Evolutionary conservation across 2,888 invertebrate species (phyloP).

Genomic region (Eupithecia insigniata): DNA sequence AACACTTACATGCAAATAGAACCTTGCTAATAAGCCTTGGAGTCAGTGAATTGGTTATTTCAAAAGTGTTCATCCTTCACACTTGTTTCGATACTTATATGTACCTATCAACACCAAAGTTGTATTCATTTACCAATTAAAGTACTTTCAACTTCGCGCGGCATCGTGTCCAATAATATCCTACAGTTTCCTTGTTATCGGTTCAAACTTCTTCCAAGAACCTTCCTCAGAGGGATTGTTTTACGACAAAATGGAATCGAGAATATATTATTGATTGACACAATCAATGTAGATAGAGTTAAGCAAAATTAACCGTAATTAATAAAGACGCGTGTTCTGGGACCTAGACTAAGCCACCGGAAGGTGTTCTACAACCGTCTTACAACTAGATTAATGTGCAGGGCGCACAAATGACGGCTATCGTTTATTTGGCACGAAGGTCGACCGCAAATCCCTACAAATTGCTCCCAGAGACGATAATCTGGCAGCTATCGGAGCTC

Average conservation of each 20-base stretch:
- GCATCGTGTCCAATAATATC: background rate
- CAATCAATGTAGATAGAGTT: background rate
- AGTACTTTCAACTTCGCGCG: background rate
- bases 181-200: background rate
- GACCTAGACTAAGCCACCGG: background rate
- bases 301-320: background rate
- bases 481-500: constrained; percentile 67
- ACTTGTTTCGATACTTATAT: background rate
- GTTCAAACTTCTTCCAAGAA: constrained; percentile 1
- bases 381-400: constrained; percentile 42
- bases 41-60: background rate
- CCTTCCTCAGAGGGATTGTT: background rate
- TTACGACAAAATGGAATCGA: background rate
- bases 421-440: constrained; percentile 62
- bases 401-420: constrained; percentile 60
- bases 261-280: background rate
- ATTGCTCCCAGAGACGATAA: constrained; percentile 75
- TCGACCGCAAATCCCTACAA: constrained; percentile 76
- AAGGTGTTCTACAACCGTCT: constrained; percentile 16
- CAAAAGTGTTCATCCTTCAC: background rate
- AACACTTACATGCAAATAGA: background rate
- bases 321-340: background rate
- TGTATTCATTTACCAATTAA: background rate
- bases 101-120: background rate
- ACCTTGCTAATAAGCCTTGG: constrained; percentile 7